Conservation (phyloP, 2,888 invertebrate genomes). For the Thecocarcelia acutangulata region DNA sequence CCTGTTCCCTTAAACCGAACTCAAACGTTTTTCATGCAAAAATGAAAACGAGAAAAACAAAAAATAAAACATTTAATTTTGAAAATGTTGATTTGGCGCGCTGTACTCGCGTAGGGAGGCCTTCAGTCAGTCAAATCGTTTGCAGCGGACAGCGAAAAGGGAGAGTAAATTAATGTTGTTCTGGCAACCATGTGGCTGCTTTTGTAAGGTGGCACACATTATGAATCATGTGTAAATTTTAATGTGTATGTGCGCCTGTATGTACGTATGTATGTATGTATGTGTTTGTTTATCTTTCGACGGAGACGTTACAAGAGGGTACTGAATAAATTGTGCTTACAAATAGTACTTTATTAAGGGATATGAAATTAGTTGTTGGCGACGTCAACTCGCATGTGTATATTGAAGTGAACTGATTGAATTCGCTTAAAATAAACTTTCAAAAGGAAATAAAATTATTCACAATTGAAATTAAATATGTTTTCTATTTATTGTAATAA, state of each 20-base stretch:
- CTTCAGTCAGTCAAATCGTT: constrained; percentile 5
- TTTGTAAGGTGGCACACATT: constrained; percentile 62
- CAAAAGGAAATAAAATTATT: no score
- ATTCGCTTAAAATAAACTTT: no score
- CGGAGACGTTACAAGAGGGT: no score
- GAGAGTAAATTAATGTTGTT: constrained; percentile 55
- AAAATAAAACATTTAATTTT: constrained; percentile 7
- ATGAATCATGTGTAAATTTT: constrained; percentile 62
- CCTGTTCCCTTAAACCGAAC: constrained; percentile 66
- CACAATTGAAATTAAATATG: no score
- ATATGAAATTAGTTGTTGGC: no score
- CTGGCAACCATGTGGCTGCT: constrained; percentile 65
- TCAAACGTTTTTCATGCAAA: constrained; percentile 34
- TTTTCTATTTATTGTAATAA: no score
- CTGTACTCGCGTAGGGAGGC: constrained; percentile 32
- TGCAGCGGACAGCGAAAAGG: constrained; percentile 1
- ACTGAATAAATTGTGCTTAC: no score
- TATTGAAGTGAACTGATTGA: no score
- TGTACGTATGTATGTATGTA: constrained; percentile 11
- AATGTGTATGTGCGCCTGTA: constrained; percentile 20
- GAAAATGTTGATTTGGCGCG: constrained; percentile 37
- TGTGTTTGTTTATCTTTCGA: no score
- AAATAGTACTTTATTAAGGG: no score
- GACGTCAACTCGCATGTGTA: no score
- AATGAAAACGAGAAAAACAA: not conserved